Percentiles rank a stretch among this genome's conserved stretches.
These are phyloP conservation scores for Paradoxurus hermaphroditus DNA, from an alignment of 2,113 vertebrate species.

Conservation along the genomic window DNA sequence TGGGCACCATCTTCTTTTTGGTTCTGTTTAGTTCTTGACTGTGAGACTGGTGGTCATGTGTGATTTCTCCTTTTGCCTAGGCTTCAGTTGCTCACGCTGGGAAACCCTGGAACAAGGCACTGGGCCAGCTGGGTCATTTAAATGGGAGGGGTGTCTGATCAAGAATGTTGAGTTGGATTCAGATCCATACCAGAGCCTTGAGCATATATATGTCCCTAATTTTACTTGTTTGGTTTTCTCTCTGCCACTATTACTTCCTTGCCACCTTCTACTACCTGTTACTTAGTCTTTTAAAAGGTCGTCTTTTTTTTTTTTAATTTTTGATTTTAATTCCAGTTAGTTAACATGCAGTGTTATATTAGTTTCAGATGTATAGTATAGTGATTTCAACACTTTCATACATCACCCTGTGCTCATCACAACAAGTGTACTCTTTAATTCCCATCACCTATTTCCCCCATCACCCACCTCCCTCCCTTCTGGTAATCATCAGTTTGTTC, in stretches of 20 bases:
- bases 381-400: not conserved
- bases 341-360: not conserved
- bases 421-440: not conserved
- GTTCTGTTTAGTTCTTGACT: slow-evolving; percentile 69
- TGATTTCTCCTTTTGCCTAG: slow-evolving; percentile 56
- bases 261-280: not conserved
- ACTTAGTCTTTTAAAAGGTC: not conserved
- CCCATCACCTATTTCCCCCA: not conserved
- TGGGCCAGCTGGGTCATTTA: slow-evolving; percentile 54
- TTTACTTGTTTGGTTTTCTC: slow-evolving; percentile 18
- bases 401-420: not conserved
- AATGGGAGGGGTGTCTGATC: slow-evolving; percentile 63
- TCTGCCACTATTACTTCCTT: slow-evolving; percentile 14
- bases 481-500: not conserved
- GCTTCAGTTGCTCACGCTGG: slow-evolving; percentile 55
- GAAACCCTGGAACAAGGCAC: not conserved
- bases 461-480: not conserved
- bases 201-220: not conserved
- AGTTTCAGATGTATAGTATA: not conserved
- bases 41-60: slow-evolving; percentile 65
- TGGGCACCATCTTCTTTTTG: slow-evolving; percentile 59
- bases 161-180: not conserved
- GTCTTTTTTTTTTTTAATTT: not conserved
- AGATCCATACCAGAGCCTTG: not conserved
- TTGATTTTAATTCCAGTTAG: not conserved